These are phyloP conservation scores for Archocentrus centrarchus DNA, from an alignment of 2,113 vertebrate genomes.

Conservation along the genomic window DNA sequence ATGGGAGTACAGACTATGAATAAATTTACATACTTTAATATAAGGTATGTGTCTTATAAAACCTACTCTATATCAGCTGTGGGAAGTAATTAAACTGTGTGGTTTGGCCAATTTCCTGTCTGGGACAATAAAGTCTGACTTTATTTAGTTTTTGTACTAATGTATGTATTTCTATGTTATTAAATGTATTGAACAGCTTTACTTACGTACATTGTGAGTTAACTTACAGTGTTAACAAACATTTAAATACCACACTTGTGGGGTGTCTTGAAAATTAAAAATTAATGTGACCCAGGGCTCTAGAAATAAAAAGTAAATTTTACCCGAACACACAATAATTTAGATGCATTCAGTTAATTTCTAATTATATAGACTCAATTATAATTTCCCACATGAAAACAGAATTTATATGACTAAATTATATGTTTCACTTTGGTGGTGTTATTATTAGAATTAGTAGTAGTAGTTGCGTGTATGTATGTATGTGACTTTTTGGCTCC, in stretches of 20 bases:
- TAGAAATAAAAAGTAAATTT: not conserved
- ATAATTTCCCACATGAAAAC: not conserved
- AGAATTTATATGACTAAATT: not conserved
- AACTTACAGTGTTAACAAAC: not conserved
- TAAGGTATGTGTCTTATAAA: not conserved
- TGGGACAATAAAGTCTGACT: not conserved
- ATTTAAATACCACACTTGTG: no score
- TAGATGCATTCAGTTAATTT: no score
- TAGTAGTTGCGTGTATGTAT: not conserved
- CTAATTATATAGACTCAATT: not conserved
- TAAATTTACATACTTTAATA: conserved; percentile 47
- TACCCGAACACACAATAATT: no score
- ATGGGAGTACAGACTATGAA: conserved; percentile 26
- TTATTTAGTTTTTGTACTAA: not conserved
- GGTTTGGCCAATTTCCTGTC: not conserved
- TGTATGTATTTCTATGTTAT: not conserved
- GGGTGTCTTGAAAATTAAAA: no score
- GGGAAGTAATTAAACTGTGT: not conserved
- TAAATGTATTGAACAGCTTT: not conserved
- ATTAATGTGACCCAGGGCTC: no score
- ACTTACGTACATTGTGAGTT: not conserved
- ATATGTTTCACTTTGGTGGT: not conserved
- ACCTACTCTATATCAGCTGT: not conserved
- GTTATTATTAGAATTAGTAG: not conserved
- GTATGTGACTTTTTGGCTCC: not conserved